Percentiles rank a stretch among this genome's conserved stretches.
phyloP scores from a whole-genome alignment of 2,113 vertebrate species.

The Cyanoderma ruficeps region DNA sequence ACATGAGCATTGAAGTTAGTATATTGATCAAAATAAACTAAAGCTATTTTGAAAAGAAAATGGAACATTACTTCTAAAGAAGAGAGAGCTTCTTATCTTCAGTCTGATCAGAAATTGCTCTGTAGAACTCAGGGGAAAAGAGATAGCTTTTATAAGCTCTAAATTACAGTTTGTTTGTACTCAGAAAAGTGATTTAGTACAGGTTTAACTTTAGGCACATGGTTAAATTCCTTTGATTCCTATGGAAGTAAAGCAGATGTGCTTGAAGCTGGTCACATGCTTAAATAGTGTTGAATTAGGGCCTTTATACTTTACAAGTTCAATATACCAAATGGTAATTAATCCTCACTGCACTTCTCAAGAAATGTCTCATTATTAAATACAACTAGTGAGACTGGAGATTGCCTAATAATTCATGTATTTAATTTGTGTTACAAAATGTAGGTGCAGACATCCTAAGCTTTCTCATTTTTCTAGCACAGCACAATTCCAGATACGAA shows the following conservation, averaged over 20 bases:
- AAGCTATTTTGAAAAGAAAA: conserved; percentile 15
- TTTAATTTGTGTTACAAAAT: conserved; percentile 1
- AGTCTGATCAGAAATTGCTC: conserved; percentile 1
- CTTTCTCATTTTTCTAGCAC: background rate
- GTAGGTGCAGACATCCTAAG: background rate
- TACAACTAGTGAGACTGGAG: background rate
- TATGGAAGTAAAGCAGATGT: conserved; percentile 61
- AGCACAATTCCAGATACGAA: background rate
- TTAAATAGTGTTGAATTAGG: conserved; percentile 25
- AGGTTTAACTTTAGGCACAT: conserved; percentile 59
- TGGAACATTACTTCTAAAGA: background rate
- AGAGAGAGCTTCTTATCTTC: background rate
- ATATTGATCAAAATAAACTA: background rate
- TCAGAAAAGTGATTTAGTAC: conserved; percentile 59
- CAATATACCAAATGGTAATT: conserved; percentile 38
- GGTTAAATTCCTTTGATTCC: conserved; percentile 59
- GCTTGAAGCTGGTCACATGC: conserved; percentile 34
- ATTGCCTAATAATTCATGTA: background rate
- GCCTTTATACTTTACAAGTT: background rate
- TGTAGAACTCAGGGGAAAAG: background rate
- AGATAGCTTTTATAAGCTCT: conserved; percentile 35
- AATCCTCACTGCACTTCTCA: background rate
- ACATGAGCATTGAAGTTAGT: background rate
- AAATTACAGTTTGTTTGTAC: conserved; percentile 57
- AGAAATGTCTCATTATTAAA: conserved; percentile 3